Evolutionary conservation across 2,888 invertebrate genomes (phyloP).

Genomic region (Drosophila phalerata): DNA sequence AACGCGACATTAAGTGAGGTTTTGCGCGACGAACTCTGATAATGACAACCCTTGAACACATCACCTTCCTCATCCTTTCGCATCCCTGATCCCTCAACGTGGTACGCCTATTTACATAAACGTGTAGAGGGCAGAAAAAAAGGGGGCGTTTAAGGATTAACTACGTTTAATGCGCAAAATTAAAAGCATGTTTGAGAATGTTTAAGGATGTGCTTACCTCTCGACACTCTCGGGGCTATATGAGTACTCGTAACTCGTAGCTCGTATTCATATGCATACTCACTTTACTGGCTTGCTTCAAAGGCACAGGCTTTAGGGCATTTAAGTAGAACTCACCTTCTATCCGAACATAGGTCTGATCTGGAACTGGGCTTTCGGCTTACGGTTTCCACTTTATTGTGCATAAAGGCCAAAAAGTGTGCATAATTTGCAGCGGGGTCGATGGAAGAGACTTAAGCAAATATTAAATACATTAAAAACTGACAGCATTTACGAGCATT

Average conservation of each 20-base stretch:
- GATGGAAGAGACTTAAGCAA: slow-evolving; percentile 57
- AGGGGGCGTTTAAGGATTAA: slow-evolving; percentile 66
- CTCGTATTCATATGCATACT: slow-evolving; percentile 20
- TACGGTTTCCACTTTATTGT: slow-evolving; percentile 62
- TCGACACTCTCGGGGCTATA: slow-evolving; percentile 15
- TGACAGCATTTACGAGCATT: slow-evolving; percentile 61
- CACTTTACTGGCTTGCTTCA: slow-evolving; percentile 48
- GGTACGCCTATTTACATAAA: slow-evolving; percentile 47
- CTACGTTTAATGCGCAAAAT: slow-evolving; percentile 79
- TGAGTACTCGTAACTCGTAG: not conserved
- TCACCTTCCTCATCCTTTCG: slow-evolving; percentile 1
- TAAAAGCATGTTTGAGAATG: slow-evolving; percentile 65
- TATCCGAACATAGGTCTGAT: slow-evolving; percentile 24
- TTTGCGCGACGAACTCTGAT: slow-evolving; percentile 48
- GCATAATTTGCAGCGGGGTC: slow-evolving; percentile 54
- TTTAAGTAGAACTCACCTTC: slow-evolving; percentile 61
- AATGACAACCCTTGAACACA: slow-evolving; percentile 61
- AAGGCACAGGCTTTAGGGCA: slow-evolving; percentile 68
- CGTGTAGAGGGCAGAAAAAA: slow-evolving; percentile 29
- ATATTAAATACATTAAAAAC: slow-evolving; percentile 78
- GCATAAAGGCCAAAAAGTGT: slow-evolving; percentile 68
- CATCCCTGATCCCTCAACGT: slow-evolving; percentile 11
- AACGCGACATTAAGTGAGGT: slow-evolving; percentile 76
- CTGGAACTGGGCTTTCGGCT: slow-evolving; percentile 14
- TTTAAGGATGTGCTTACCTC: slow-evolving; percentile 37